Evolutionary conservation across 2,888 invertebrate species (phyloP).

Genomic region (Zele albiditarsus): DNA sequence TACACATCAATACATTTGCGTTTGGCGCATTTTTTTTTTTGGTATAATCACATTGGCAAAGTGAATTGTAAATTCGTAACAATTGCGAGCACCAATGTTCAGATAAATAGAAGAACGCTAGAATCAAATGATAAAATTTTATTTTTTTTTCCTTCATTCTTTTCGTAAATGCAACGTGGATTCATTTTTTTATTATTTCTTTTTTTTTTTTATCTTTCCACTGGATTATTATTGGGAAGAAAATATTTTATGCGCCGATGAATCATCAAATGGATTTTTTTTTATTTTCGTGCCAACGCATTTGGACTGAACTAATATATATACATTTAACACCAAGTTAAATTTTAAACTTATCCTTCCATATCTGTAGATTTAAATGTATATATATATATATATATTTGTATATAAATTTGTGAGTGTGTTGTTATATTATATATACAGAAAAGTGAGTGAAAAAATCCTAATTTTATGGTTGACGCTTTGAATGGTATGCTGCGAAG

Average conservation of each 20-base stretch:
- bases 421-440: neutral
- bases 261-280: constrained; percentile 19
- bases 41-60: neutral
- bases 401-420: constrained; percentile 5
- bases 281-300: neutral
- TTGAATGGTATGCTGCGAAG: neutral
- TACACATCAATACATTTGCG: constrained; percentile 25
- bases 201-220: neutral
- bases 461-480: constrained; percentile 27
- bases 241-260: neutral
- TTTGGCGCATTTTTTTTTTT: neutral
- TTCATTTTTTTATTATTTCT: neutral
- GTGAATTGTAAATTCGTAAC: neutral
- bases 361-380: constrained; percentile 16
- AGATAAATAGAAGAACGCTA: neutral
- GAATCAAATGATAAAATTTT: neutral
- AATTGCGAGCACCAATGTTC: neutral
- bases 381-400: neutral
- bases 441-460: constrained; percentile 12
- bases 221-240: neutral
- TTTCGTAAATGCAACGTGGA: neutral
- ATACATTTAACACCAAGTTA: constrained; percentile 12
- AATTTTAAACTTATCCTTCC: constrained; percentile 20
- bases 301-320: constrained; percentile 17
- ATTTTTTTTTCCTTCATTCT: neutral